Conservation (phyloP, 2,888 invertebrate genomes). For the Coenonympha arcania region DNA sequence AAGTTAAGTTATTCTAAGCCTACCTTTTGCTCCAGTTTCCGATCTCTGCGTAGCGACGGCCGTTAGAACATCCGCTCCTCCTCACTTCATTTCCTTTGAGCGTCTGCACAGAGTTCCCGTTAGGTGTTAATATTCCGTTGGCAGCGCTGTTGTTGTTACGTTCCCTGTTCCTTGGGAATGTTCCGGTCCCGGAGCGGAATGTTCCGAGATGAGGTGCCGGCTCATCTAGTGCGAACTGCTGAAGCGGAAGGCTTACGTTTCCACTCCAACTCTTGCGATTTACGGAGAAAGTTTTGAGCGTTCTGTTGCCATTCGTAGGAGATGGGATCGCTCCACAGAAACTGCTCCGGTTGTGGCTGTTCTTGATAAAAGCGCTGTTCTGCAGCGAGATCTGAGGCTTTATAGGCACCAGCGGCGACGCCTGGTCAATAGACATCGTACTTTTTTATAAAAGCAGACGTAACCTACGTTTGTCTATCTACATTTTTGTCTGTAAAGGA, state of each 20-base stretch:
- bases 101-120: slow-evolving; percentile 67
- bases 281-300: slow-evolving; percentile 67
- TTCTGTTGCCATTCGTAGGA: slow-evolving; percentile 60
- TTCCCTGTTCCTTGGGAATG: slow-evolving; percentile 68
- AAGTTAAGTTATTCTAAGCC: slow-evolving; percentile 37
- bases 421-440: slow-evolving; percentile 73
- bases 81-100: slow-evolving; percentile 71
- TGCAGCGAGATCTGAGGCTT: slow-evolving; percentile 66
- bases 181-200: slow-evolving; percentile 68
- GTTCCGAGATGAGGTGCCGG: slow-evolving; percentile 64
- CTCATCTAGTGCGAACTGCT: slow-evolving; percentile 61
- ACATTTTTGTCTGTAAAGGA: slow-evolving; percentile 69
- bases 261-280: slow-evolving; percentile 74
- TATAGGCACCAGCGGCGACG: slow-evolving; percentile 69
- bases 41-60: slow-evolving; percentile 75
- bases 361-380: slow-evolving; percentile 69
- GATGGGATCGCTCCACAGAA: slow-evolving; percentile 69
- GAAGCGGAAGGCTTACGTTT: slow-evolving; percentile 68
- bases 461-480: slow-evolving; percentile 57
- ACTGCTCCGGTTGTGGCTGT: slow-evolving; percentile 71
- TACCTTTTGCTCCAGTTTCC: slow-evolving; percentile 75
- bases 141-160: slow-evolving; percentile 64
- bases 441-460: slow-evolving; percentile 48
- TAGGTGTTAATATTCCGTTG: slow-evolving; percentile 71
- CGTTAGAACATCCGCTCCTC: slow-evolving; percentile 68